These are phyloP conservation scores for Melanostigma gelatinosum DNA, from an alignment of 2,113 vertebrate species.

Conservation along the genomic window DNA sequence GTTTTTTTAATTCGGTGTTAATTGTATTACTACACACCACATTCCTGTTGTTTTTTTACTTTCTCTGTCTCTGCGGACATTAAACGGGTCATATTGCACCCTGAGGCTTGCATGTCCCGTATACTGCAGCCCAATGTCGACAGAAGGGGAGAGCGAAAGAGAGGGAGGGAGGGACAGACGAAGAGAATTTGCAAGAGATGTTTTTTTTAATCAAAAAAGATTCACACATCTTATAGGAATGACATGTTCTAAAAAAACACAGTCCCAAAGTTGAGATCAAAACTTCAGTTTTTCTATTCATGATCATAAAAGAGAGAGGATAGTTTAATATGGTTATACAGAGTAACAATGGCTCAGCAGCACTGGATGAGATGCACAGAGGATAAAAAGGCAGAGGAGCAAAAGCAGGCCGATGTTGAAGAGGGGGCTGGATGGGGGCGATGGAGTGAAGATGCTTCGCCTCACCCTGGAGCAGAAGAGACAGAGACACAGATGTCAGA, in stretches of 20 bases:
- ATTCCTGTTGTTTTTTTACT: no score
- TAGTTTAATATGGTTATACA: not conserved
- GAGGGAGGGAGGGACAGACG: not conserved
- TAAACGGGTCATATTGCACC: no score
- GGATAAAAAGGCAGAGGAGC: slow-evolving; percentile 30
- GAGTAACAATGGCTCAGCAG: slow-evolving; percentile 3
- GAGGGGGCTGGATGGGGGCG: slow-evolving; percentile 1
- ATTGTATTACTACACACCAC: no score
- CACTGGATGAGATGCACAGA: slow-evolving; percentile 14
- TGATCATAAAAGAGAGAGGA: not conserved
- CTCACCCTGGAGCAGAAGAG: slow-evolving; percentile 71
- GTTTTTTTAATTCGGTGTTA: no score
- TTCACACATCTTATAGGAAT: slow-evolving; percentile 3
- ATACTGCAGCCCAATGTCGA: no score
- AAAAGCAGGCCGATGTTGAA: slow-evolving; percentile 27
- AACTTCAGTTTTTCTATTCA: not conserved
- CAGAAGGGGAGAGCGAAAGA: slow-evolving; percentile 12
- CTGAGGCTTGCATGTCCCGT: no score
- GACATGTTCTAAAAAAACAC: not conserved
- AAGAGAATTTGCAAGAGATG: not conserved
- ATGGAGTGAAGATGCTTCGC: slow-evolving; percentile 56
- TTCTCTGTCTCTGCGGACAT: no score
- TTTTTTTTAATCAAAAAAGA: not conserved
- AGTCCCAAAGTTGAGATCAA: not conserved
- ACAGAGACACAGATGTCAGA: slow-evolving; percentile 81